Percentiles rank a stretch among this genome's conserved stretches.
These are phyloP conservation scores for Chondrilla cf. caribensis DNA, from an alignment of 37 sponge, comb jelly and placozoan species.

Conservation along the genomic window DNA sequence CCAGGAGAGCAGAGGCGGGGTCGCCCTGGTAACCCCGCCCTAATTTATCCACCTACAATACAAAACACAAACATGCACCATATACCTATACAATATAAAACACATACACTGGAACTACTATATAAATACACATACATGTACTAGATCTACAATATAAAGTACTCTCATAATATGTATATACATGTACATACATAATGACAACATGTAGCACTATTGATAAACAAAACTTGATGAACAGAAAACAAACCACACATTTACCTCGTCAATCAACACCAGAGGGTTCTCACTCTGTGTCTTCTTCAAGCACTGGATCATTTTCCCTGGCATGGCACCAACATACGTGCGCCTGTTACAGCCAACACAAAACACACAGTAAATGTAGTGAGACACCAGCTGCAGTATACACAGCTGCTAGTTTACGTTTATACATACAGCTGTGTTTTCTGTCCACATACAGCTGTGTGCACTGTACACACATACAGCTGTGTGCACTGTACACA, in stretches of 20 bases:
- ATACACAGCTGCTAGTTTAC: no score
- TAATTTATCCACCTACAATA: conserved; percentile 82
- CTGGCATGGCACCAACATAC: conserved; percentile 98
- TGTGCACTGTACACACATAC: no score
- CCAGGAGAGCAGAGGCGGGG: conserved; percentile 91
- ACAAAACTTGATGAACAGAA: neutral
- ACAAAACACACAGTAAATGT: neutral
- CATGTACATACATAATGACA: neutral
- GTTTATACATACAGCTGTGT: no score
- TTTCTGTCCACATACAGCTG: no score
- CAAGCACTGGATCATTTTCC: conserved; percentile 94
- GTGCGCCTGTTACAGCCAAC: conserved; percentile 54
- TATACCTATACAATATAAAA: neutral
- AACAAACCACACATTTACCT: conserved; percentile 35
- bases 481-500: no score
- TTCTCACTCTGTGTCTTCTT: conserved; percentile 94
- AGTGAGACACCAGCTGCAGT: no score
- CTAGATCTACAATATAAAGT: conserved; percentile 31
- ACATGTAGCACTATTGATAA: neutral
- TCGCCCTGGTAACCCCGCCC: conserved; percentile 87
- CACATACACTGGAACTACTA: neutral
- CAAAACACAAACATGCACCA: neutral
- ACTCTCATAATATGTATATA: neutral
- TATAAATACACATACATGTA: neutral
- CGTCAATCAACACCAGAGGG: conserved; percentile 95